Conservation (phyloP, 2,888 invertebrate species). For the Molanna angustata region DNA sequence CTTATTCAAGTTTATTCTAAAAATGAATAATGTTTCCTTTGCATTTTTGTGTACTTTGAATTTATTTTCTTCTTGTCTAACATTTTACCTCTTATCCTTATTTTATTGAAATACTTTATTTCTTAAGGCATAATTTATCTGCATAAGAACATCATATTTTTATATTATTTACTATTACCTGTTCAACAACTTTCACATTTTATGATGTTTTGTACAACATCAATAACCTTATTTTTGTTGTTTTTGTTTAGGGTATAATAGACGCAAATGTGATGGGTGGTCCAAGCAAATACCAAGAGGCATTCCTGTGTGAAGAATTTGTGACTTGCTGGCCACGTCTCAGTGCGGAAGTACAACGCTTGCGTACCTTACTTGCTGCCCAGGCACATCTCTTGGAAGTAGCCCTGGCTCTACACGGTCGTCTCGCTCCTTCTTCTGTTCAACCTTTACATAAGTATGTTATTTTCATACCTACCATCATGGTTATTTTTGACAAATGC, state of each 20-base stretch:
- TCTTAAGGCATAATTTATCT: too few relatives aligned
- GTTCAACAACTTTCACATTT: too few relatives aligned
- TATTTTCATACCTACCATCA: too few relatives aligned
- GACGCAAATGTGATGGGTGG: slow-evolving; percentile 97
- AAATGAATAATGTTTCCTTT: too few relatives aligned
- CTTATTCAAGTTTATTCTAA: too few relatives aligned
- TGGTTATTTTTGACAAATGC: too few relatives aligned
- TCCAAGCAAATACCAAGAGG: slow-evolving; percentile 91
- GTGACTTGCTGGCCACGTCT: slow-evolving; percentile 48
- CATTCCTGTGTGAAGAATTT: slow-evolving; percentile 85
- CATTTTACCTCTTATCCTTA: too few relatives aligned
- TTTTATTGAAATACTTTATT: too few relatives aligned
- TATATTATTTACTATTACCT: too few relatives aligned
- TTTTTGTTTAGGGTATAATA: slow-evolving; percentile 67
- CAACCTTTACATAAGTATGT: slow-evolving; percentile 75
- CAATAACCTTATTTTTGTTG: background rate
- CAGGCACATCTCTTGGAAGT: slow-evolving; percentile 80
- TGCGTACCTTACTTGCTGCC: slow-evolving; percentile 70
- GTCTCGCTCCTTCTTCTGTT: slow-evolving; percentile 82
- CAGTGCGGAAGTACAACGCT: slow-evolving; percentile 53
- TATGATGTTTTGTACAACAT: background rate
- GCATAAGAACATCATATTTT: too few relatives aligned
- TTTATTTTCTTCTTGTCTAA: too few relatives aligned
- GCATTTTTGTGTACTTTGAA: too few relatives aligned
- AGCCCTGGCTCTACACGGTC: slow-evolving; percentile 80